Conservation (phyloP, 1,140 invertebrate genomes). For the Episyrphus balteatus region DNA sequence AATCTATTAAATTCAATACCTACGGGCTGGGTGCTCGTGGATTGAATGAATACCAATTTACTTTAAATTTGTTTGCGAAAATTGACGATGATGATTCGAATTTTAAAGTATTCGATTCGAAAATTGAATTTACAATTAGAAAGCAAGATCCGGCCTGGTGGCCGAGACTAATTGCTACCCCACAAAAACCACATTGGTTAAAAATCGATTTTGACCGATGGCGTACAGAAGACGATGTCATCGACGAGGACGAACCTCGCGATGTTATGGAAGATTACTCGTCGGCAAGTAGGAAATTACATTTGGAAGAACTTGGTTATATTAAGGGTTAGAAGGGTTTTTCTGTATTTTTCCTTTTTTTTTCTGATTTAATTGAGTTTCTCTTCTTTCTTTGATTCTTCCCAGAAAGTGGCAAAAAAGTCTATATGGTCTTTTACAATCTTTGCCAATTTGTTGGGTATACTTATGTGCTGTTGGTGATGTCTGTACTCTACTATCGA, state of each 20-base stretch:
- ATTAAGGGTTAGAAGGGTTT: constrained; percentile 48
- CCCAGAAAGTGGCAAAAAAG: constrained; percentile 68
- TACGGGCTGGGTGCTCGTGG: constrained; percentile 60
- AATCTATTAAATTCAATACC: constrained; percentile 48
- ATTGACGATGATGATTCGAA: constrained; percentile 50
- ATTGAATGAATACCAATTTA: constrained; percentile 57
- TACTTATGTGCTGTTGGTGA: constrained; percentile 62
- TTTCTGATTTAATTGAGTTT: neutral
- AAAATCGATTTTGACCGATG: constrained; percentile 86
- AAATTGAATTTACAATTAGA: constrained; percentile 63
- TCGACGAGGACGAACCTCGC: constrained; percentile 50
- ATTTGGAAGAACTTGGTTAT: constrained; percentile 71
- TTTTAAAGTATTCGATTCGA: constrained; percentile 56
- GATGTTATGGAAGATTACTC: constrained; percentile 65
- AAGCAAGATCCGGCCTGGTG: constrained; percentile 65
- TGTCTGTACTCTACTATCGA: constrained; percentile 61
- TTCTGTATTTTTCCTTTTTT: neutral
- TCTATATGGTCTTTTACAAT: constrained; percentile 84
- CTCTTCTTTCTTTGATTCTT: constrained; percentile 21
- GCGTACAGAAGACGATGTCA: constrained; percentile 56
- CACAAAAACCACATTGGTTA: constrained; percentile 77
- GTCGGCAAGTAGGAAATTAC: constrained; percentile 59
- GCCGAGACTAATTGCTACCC: constrained; percentile 65
- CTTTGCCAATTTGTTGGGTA: constrained; percentile 84
- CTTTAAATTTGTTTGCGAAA: constrained; percentile 55